Conservation (phyloP, 2,113 vertebrate genomes). For the Lepus timidus region DNA sequence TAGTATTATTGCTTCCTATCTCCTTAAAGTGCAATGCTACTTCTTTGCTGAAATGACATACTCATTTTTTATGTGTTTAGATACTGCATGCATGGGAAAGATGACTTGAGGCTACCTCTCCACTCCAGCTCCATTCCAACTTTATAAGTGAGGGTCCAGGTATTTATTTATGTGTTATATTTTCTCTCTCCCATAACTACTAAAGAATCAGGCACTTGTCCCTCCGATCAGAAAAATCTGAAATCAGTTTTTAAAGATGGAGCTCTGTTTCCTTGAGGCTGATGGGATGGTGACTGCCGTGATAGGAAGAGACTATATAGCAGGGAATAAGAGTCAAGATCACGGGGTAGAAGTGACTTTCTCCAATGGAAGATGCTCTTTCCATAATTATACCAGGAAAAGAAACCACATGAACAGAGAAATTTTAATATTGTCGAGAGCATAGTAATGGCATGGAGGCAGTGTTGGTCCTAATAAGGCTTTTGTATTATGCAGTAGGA, state of each 20-base stretch:
- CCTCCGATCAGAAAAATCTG: not conserved
- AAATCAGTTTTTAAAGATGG: not conserved
- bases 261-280: not conserved
- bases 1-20: not conserved
- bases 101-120: not conserved
- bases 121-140: not conserved
- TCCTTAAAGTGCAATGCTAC: not conserved
- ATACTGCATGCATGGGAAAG: not conserved
- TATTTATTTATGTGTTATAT: not conserved
- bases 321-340: not conserved
- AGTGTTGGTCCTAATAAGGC: no score
- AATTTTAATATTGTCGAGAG: not conserved
- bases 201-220: not conserved
- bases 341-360: not conserved
- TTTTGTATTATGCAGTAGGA: no score
- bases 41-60: conserved; percentile 29
- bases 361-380: not conserved
- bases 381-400: not conserved
- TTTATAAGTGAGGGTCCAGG: not conserved
- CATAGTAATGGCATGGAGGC: no score
- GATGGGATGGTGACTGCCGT: no score
- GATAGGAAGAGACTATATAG: not conserved
- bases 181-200: not conserved
- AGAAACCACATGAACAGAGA: not conserved
- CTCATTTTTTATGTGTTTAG: not conserved